Evolutionary conservation across 2,113 vertebrate species (phyloP).

Genomic region (Osmerus eperlanus): DNA sequence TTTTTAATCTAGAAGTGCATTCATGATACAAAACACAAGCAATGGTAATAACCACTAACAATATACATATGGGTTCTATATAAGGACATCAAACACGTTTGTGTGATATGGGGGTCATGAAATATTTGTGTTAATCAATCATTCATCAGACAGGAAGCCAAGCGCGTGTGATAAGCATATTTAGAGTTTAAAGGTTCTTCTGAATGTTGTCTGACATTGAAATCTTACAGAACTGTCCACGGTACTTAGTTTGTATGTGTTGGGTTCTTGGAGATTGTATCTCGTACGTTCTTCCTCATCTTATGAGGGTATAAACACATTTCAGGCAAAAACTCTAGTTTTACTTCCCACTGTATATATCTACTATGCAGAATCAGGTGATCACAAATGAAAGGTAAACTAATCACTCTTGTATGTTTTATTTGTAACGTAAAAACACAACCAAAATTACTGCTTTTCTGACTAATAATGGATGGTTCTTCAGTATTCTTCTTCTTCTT

Average conservation of each 20-base stretch:
- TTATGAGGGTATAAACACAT: too few relatives aligned
- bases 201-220: not conserved
- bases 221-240: too few relatives aligned
- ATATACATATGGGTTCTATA: slow-evolving; percentile 54
- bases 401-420: slow-evolving; percentile 82
- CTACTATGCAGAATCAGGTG: slow-evolving; percentile 17
- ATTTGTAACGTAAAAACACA: slow-evolving; percentile 69
- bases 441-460: slow-evolving; percentile 65
- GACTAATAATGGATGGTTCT: slow-evolving; percentile 53
- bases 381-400: slow-evolving; percentile 50
- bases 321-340: slow-evolving; percentile 15
- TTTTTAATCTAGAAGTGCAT: slow-evolving; percentile 59
- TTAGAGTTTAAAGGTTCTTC: slow-evolving; percentile 6
- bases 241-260: too few relatives aligned
- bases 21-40: slow-evolving; percentile 49
- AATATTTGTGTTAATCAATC: slow-evolving; percentile 66
- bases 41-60: slow-evolving; percentile 37
- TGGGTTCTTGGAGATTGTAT: not conserved
- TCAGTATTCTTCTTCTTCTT: too few relatives aligned
- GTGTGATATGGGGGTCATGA: slow-evolving; percentile 59
- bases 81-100: slow-evolving; percentile 55
- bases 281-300: not conserved
- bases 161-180: not conserved
- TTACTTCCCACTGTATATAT: too few relatives aligned
- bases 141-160: slow-evolving; percentile 59